Conservation (phyloP, 1,140 invertebrate genomes). For the Eubasilissa regina region DNA sequence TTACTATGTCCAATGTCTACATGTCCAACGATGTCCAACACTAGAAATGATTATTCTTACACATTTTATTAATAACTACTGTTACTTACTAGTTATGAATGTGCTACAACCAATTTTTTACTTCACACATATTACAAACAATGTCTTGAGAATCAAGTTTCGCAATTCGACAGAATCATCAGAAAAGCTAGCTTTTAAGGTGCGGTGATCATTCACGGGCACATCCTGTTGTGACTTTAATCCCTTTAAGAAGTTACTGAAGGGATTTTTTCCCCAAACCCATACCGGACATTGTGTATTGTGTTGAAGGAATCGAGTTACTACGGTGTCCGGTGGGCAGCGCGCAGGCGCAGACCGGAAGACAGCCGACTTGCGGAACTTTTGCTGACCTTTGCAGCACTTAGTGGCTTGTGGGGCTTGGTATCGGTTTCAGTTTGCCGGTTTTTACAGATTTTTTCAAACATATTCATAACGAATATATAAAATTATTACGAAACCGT, state of each 20-base stretch:
- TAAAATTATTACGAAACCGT: too few relatives aligned
- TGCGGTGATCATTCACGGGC: conserved; percentile 18
- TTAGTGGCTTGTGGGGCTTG: conserved; percentile 2
- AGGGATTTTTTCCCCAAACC: conserved; percentile 3
- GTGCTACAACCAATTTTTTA: too few relatives aligned
- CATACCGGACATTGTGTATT: conserved; percentile 12
- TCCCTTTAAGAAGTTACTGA: conserved; percentile 7
- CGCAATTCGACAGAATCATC: background rate
- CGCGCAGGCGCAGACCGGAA: background rate
- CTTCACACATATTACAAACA: too few relatives aligned
- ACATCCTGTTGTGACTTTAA: conserved; percentile 24
- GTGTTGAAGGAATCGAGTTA: background rate
- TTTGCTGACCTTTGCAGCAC: conserved; percentile 3
- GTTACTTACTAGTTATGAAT: too few relatives aligned
- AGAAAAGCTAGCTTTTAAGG: conserved; percentile 1
- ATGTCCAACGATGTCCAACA: too few relatives aligned
- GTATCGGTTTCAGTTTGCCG: background rate
- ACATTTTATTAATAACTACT: too few relatives aligned
- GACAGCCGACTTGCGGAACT: conserved; percentile 13
- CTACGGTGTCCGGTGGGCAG: conserved; percentile 14
- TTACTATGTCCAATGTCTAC: too few relatives aligned
- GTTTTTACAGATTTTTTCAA: too few relatives aligned
- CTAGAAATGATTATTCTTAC: too few relatives aligned
- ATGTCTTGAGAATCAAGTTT: background rate
- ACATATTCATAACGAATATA: too few relatives aligned